Conservation (phyloP, 2,888 invertebrate genomes). For the Oscheius sp. region DNA sequence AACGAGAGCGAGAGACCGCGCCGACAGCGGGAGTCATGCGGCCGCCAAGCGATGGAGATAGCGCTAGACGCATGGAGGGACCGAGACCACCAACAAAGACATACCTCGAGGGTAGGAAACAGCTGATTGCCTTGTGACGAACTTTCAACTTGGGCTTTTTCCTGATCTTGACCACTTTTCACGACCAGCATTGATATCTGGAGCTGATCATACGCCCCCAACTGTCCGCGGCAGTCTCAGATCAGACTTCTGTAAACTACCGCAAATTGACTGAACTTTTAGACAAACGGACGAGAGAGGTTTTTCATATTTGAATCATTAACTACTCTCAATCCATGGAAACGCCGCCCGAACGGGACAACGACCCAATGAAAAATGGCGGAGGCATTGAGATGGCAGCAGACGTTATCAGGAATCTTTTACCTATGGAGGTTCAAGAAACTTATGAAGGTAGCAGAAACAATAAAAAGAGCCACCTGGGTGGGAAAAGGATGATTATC, state of each 20-base stretch:
- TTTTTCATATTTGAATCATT: no score
- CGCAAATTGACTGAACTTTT: constrained; percentile 1
- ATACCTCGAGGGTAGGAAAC: constrained; percentile 39
- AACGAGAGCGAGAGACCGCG: constrained; percentile 26
- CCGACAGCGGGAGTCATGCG: constrained; percentile 17
- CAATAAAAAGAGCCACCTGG: no score
- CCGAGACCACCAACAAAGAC: not conserved
- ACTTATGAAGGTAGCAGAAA: no score
- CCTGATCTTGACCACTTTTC: constrained; percentile 14
- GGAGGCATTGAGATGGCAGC: no score
- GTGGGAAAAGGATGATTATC: no score
- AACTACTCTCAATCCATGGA: no score
- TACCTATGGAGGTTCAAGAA: no score
- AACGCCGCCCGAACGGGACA: no score
- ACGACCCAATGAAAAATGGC: no score
- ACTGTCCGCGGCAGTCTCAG: not conserved
- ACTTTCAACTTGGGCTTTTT: constrained; percentile 16
- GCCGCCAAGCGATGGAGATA: constrained; percentile 10
- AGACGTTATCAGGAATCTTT: no score
- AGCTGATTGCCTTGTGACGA: constrained; percentile 39
- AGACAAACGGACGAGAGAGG: not conserved
- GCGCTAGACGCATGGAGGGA: constrained; percentile 17
- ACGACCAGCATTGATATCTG: constrained; percentile 23
- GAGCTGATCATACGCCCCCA: constrained; percentile 2
- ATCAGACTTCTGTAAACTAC: not conserved